Evolutionary conservation across 2,113 vertebrate genomes (phyloP), one percentile per base, ranked within the genome.

Genomic region (Tenrec ecaudatus): DNA sequence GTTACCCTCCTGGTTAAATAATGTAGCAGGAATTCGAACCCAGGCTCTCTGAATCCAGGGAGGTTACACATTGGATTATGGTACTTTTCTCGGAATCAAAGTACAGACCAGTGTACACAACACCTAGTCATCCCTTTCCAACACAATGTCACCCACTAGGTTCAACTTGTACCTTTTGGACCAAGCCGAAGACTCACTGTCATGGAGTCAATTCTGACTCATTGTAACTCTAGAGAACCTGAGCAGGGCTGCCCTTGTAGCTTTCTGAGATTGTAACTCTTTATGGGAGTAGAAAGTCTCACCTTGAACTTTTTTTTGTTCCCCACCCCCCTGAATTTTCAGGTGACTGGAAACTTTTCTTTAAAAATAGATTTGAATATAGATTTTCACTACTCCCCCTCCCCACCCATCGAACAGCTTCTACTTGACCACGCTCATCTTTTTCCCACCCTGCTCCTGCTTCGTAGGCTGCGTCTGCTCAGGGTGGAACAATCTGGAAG

Each of bases 271-370:
- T 3, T 36, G 71, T 73, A 33, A 36, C 19, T 25, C 29, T 73
- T 36, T 36, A 69, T 69, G 27, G 47, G 47, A 53, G 47, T 53
- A 53, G 47, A 53, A 53, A 53, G 47, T 53, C 47, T 53, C 9
- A 53, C 47, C 47, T 53, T 53, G 47, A 53, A 53, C 47, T 53
- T 5, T 53, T 14, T 40, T 40, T 40, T 40, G 40, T 83, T 86
- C 68, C 79, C 53, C 82, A 62, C 73, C 75, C 82, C 62, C 58
- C 76, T 90, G 90, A 85, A 96, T 94, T 92, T 92, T 23, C 77
- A 82, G 69, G 29, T 92, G 92, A 93, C 87, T 89, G 87, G 89
- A 96, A 94, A 89, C 87, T 80, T 43, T 91, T 90, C 89, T 60
- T 96, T 16, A 86, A 92, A 95, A 94, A 76, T 84, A 58, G n/a